Evolutionary conservation across 2,797 vertebrate genomes (phyloP).

Genomic region (Cyprinodon diabolis): DNA sequence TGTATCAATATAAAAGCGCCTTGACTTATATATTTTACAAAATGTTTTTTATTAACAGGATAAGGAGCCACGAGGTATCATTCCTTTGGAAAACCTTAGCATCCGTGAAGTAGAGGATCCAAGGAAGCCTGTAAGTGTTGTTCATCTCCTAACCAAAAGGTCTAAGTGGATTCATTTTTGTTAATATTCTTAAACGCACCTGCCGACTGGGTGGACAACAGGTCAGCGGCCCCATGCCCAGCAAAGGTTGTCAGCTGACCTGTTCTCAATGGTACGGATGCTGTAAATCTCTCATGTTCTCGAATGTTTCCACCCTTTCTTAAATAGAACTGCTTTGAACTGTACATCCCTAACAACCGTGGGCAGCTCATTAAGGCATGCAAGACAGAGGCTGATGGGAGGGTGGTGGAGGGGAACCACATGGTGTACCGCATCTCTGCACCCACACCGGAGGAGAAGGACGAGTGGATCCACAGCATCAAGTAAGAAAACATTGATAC

Average conservation of each 20-base stretch:
- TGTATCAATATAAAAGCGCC: not conserved
- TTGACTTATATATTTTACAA: not conserved
- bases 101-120: slow-evolving; percentile 96
- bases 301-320: not conserved
- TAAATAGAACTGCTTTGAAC: slow-evolving; percentile 92
- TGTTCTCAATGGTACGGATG: not conserved
- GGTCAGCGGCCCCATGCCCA: no score
- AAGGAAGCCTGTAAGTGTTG: slow-evolving; percentile 86
- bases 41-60: slow-evolving; percentile 78
- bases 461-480: slow-evolving; percentile 95
- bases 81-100: slow-evolving; percentile 93
- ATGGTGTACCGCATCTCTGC: slow-evolving; percentile 91
- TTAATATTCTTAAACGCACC: not conserved
- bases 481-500: slow-evolving; percentile 76
- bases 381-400: slow-evolving; percentile 89
- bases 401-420: slow-evolving; percentile 95
- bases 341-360: slow-evolving; percentile 96
- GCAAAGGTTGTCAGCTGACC: no score
- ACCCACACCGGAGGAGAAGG: slow-evolving; percentile 93
- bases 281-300: not conserved
- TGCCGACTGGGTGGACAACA: no score
- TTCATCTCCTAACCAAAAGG: not conserved
- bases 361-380: slow-evolving; percentile 95
- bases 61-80: slow-evolving; percentile 93
- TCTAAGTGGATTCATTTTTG: not conserved